Base-by-base conservation (phyloP, 2,888 invertebrate genomes). In the Lasioglossum pauxillum region DNA sequence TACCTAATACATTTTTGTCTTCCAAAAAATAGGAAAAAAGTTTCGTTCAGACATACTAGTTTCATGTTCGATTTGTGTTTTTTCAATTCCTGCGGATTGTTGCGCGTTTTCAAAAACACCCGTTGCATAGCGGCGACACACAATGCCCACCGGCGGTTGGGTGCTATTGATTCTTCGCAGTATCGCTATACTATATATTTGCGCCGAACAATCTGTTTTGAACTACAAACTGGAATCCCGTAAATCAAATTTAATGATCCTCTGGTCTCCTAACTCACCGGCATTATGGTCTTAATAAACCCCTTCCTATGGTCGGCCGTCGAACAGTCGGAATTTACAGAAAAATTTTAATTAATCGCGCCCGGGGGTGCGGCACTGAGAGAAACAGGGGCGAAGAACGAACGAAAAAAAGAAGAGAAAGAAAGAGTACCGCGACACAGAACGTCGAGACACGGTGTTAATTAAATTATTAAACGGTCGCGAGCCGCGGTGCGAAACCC, bases 241-340 rank as follows among this genome's bases (percentile, higher is more conserved):
- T 85, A 85, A 85, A 85, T 85, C 85, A 85, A 64, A 84, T 85
- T 84, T 85, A 85, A 85, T 85, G 84, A 85, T 85, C 84, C 84
- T 46, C 79, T 75, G 84, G 84, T 83, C 84, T 76, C 79, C 84
- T 85, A 85, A 75, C 84, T 76, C 85, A 67, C 38, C 64, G 85
- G 84, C 73, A 84, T 85, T 84, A 79, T 76, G 85, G 84, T 84
- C 85, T 85, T 85, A 85, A 85, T 85, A 85, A 85, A 85, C 84
- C 84, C 75, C 38, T 78, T 75, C 78, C 46, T 67, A 35, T 14
- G 67, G 27, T 72, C 57, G 38, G 27, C n/a, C 44, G 14, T 57
- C 23, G 73, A 64, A 78, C 80, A 53, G 49, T 75, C 64, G 38
- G 38, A 67, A 49, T 75, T 38, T 67, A 27, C 67, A 12, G 67